These are phyloP conservation scores for Hippocampus zosterae DNA, from an alignment of 2,113 vertebrate species.

Conservation along the genomic window DNA sequence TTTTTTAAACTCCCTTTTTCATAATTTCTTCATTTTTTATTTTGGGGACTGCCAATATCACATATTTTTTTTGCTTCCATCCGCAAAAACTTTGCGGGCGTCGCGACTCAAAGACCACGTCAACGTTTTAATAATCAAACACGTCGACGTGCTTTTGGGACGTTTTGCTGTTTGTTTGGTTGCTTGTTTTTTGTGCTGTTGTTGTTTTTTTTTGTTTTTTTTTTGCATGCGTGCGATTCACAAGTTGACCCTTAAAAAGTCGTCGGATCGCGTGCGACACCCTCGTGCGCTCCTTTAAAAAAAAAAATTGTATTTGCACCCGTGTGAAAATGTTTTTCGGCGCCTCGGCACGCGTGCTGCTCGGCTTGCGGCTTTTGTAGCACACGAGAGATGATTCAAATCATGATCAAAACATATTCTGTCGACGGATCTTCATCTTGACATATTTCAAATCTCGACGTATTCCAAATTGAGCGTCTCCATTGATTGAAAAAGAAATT, in stretches of 20 bases:
- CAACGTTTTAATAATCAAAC: neutral
- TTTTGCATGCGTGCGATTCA: neutral
- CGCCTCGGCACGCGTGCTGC: neutral
- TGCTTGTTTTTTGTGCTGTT: too few species aligned
- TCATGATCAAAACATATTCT: neutral
- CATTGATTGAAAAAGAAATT: neutral
- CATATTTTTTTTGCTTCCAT: neutral
- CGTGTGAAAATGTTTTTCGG: neutral
- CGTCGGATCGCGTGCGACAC: neutral
- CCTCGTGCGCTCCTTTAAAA: too few species aligned
- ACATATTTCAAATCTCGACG: neutral
- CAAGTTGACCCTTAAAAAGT: neutral
- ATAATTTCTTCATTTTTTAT: neutral
- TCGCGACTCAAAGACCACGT: neutral
- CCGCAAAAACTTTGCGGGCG: neutral
- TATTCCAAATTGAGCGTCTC: neutral
- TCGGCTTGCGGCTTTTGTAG: neutral
- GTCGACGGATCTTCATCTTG: neutral
- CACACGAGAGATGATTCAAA: neutral
- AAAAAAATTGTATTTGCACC: too few species aligned
- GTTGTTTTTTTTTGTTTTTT: too few species aligned
- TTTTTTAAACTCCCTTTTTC: neutral
- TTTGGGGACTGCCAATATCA: neutral
- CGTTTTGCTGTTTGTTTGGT: neutral
- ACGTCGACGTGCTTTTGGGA: neutral